A percentile compares a stretch with the other conserved stretches of the same genome.
Evolutionary conservation across 2,113 vertebrate genomes (phyloP).

Genomic region (Mesoclemmys tuberculata): DNA sequence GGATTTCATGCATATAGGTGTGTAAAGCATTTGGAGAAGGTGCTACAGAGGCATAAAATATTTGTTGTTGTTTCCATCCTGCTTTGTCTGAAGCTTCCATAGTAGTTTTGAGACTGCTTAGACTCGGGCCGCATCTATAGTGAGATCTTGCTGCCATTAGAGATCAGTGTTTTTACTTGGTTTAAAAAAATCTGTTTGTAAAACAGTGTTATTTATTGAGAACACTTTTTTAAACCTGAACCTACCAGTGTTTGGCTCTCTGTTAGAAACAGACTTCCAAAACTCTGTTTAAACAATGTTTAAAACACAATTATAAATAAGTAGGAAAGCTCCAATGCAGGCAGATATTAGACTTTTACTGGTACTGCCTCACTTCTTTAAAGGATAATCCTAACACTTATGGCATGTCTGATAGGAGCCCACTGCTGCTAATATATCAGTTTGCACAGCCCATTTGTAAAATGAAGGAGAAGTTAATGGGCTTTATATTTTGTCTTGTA

Average conservation of each 20-base stretch:
- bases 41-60: neutral
- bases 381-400: neutral
- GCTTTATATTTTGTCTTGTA: neutral
- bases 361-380: neutral
- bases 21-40: neutral
- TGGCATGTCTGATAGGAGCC: neutral
- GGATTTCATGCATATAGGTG: neutral
- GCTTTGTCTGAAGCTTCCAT: neutral
- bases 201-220: neutral
- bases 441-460: neutral
- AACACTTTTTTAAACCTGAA: neutral
- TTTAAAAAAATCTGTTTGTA: neutral
- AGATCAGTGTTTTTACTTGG: neutral
- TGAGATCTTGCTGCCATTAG: neutral
- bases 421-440: neutral
- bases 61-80: neutral
- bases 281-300: neutral
- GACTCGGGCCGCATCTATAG: neutral
- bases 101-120: neutral
- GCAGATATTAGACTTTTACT: neutral
- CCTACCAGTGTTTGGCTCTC: neutral
- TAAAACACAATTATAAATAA: neutral
- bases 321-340: neutral
- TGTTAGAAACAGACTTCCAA: neutral
- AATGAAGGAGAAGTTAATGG: neutral